Evolutionary conservation across 2,888 invertebrate genomes (phyloP), one percentile per base, ranked within the genome.

Genomic region (Tortricodes alternella): DNA sequence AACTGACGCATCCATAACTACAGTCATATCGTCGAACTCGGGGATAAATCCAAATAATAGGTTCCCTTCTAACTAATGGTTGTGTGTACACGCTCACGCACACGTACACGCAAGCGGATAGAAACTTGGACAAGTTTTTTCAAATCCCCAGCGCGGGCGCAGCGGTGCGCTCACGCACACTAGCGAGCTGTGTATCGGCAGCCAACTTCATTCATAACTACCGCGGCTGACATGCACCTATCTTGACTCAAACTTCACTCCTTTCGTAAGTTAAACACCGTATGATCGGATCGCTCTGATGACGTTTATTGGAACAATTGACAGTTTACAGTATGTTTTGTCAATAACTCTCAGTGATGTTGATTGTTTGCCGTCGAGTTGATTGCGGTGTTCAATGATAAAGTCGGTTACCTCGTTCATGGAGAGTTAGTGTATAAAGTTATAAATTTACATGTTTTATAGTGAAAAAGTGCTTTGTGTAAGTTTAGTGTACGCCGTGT

Each of bases 131-230:
- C 72, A 58, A 68, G 73, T 74, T 76, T 72, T 58, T 77, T 71
- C 62, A 67, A 71, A 69, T 76, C 71, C 78, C 78, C 74, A 50
- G 57, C 68, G 73, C 69, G 60, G 57, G 65, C 64, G 70, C 67
- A 68, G 57, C 59, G 70, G 71, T 61, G 56, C 60, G 70, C 73
- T 61, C 71, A 76, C 76, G 71, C 74, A 71, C 41, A 46, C 61
- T 70, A 62, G 73, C 51, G 24, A 6, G 2, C 37, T 67, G 65
- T 73, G 69, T 73, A 69, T 65, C 73, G 70, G 73, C 73, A 71
- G 70, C 73, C 72, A 83, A 89, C 89, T 89, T 85, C 88, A 86
- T 83, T 83, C 80, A 76, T 75, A 73, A 74, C 76, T 71, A 73
- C 59, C 53, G 73, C 64, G 57, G 70, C 70, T 70, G 71, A 65